Base-by-base conservation (phyloP, 2,113 vertebrate genomes). In the Physeter macrocephalus region DNA sequence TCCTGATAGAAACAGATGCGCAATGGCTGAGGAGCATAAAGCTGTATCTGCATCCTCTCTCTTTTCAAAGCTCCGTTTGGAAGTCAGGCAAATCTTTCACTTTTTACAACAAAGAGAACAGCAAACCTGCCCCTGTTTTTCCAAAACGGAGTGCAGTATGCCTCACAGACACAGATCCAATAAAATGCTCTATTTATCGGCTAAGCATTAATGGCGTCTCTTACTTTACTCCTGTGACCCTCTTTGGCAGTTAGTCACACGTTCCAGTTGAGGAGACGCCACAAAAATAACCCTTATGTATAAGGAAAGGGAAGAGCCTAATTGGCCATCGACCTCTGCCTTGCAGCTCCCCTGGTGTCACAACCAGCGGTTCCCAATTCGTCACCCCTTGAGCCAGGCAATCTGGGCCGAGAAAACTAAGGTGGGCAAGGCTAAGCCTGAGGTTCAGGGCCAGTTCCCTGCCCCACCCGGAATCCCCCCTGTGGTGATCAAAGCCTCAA, bases 101-200 rank as follows among this genome's bases (percentile, higher is more conserved):
- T 87, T 95, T 94, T 92, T 71, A 91, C 59, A 66, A 85, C 87
- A 62, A 4, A 67, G 74, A 80, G 66, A 84, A 80, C 21, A 89
- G 93, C 77, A 71, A 89, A 85, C 91, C 62, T 61, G 69, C 86
- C 5, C 9, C 81, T 93, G 62, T 96, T 95, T 97, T 96, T 75
- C 52, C 85, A 87, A 89, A 96, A 75, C 13, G 83, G 91, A 90
- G 64, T 27, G 13, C 75, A 59, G 27, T 36, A 5, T 0, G n/a
- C 57, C 88, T 96, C 82, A 41, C 85, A 97, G 95, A 92, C 86
- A 84, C 71, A 43, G 91, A 95, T 54, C 97, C 92, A 97, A 97
- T 97, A 97, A 98, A 97, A 96, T 92, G 93, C 83, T 93, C 62
- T 97, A 96, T 97, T 96, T 97, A 96, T 94, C 95, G 96, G 83